Evolutionary conservation across 2,113 vertebrate species (phyloP), one percentile per base, ranked within the genome.

Genomic region (Austrofundulus limnaeus): DNA sequence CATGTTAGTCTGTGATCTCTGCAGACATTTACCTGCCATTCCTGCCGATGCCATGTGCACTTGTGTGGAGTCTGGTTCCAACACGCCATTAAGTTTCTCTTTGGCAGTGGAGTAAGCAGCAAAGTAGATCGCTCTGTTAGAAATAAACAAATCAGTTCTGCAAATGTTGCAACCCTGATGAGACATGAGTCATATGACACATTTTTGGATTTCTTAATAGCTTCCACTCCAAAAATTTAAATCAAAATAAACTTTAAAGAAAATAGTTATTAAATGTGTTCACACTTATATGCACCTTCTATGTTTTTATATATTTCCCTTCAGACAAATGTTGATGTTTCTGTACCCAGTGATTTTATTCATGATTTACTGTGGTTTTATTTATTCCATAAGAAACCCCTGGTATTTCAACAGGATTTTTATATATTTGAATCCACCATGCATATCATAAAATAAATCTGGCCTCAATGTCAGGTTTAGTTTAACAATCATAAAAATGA

Each of bases 41-140:
- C 93, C 96, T 66, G 97, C 96, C 59, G 97, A 98, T 73, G 94
- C 88, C 95, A 98, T 96, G 89, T 99, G 96, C 77, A 99, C 95
- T 86, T 94, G 94, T 53, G 92, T 96, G 80, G 97, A 96, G 88
- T 99, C 96, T 11, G 95, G 93, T 82, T 93, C 93, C 82, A 98
- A 92, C 71, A 98, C 72, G 63, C 28, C 84, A 73, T 96, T 99
- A 89, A 98, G 82, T 74, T 89, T 94, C 87, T 99, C 96, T 90
- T 99, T 99, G 87, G 95, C 93, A 75, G 93, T 94, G 72, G 97
- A 98, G 84, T 99, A 99, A 74, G 96, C 96, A 85, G 95, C 96
- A 90, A 99, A 98, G 85, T 99, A 98, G 90, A 99, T 98, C 0
- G 97, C 97, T 90, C 96, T 99, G 89, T 68, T 31, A 55, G 58